Conservation (phyloP, 1,140 invertebrate genomes). For the Saxidomus purpurata region DNA sequence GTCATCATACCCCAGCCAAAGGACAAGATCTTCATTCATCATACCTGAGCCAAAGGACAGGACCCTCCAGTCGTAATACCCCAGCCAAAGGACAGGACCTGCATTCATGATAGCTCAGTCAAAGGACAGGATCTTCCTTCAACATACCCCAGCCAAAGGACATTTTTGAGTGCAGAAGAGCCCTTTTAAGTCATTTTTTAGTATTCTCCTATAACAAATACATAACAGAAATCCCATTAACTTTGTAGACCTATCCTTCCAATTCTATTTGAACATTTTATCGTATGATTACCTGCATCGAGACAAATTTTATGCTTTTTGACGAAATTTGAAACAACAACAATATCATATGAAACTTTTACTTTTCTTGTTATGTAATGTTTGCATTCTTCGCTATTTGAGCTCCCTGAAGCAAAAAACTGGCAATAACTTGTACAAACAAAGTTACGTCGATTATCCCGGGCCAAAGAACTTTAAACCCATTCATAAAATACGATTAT, state of each 20-base stretch:
- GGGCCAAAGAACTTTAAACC: constrained; percentile 37
- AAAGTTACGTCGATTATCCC: background rate
- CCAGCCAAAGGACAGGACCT: too few species aligned
- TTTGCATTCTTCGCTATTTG: constrained; percentile 29
- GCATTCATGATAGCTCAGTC: too few species aligned
- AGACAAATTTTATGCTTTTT: constrained; percentile 12
- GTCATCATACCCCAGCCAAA: too few species aligned
- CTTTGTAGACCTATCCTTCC: background rate
- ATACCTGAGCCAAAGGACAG: too few species aligned
- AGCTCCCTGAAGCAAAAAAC: constrained; percentile 23
- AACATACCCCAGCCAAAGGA: too few species aligned
- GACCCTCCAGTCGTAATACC: too few species aligned
- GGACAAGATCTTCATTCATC: too few species aligned
- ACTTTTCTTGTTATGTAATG: constrained; percentile 13
- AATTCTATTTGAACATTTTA: background rate
- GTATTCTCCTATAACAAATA: too few species aligned
- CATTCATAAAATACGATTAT: constrained; percentile 38
- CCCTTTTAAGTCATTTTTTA: too few species aligned
- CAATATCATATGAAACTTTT: background rate
- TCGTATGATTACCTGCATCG: background rate
- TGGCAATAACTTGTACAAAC: constrained; percentile 36
- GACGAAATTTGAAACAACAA: background rate
- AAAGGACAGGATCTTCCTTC: too few species aligned
- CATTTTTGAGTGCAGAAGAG: too few species aligned
- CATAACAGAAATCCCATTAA: too few species aligned